Base-by-base conservation (phyloP, 2,113 vertebrate genomes). In the Pedetes capensis region DNA sequence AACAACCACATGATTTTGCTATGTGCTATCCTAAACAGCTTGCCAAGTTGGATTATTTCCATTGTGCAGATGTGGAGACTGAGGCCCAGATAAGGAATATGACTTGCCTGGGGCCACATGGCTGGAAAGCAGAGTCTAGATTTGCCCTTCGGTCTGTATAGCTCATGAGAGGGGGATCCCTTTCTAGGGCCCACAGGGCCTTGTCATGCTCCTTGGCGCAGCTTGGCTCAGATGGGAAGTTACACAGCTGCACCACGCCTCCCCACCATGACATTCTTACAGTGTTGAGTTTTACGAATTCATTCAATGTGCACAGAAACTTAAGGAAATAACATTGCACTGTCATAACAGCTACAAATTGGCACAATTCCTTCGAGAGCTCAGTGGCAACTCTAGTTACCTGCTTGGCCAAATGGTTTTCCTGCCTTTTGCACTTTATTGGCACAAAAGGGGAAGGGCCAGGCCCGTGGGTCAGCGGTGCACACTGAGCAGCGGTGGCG, bases 281-380 rank as follows among this genome's bases (percentile, higher is more conserved):
- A 97, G 96, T 98, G n/a, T 96, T 94, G 37, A 97, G 95, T 96
- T 98, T 98, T 98, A 98, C 97, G 97, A 98, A 97, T 98, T 98
- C 97, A 97, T 98, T 98, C 98, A 98, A 98, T 95, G 97, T 95
- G 93, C 96, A 96, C 94, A 83, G 96, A 98, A 97, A 98, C 97
- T 98, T 97, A 98, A 97, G 97, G 97, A 97, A 98, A 96, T 96
- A 97, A 96, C 95, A 96, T 96, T 97, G 97, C 93, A 81, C 95
- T 97, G 97, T 97, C 98, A 97, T 98, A 97, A 98, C 95, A 98
- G 96, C 98, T 98, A 97, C 96, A 98, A 95, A 98, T 97, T 93
- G 97, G 97, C 95, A 96, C 68, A 84, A 97, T 97, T 98, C 98
- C 98, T 98, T 75, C 1, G 97, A 97, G 97, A 97, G 94, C 93